Evolutionary conservation across 2,797 vertebrate species (phyloP), one percentile per base, ranked within the genome.

Genomic region (Sebastes cheni): DNA sequence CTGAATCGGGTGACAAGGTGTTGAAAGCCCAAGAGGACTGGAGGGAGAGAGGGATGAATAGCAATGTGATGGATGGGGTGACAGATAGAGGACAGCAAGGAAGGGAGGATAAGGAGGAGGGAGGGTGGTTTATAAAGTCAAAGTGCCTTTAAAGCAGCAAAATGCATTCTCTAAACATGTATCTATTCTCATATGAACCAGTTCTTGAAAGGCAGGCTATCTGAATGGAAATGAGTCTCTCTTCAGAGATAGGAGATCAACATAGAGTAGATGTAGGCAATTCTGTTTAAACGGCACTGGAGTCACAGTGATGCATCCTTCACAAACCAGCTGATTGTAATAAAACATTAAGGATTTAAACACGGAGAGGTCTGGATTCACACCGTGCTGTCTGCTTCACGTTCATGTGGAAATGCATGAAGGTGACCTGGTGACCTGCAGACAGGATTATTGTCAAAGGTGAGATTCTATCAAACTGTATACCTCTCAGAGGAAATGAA

Each of bases 1-100:
- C 22, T 16, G 42, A 74, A 83, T 68, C 27, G 71, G 67, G 82
- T 83, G 89, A 87, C 79, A 84, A 80, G 82, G 87, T 89, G 87
- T 79, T 90, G 85, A 89, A 92, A 89, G 77, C 85, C 79, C 85
- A 68, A 72, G 84, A 82, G 81, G 72, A 68, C 82, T 75, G 27
- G 56, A 64, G 72, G 80, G 77, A 86, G 69, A 73, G 74, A 84
- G 81, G 77, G 76, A 85, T 87, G 79, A 87, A 74, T 76, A 67
- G 86, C 65, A 83, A 82, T 77, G 79, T 86, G 87, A 91, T 91
- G 87, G 88, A 91, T 91, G 52, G 61, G 81, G 76, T 89, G 88
- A 92, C 90, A 89, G 83, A 89, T 84, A 92, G 88, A 91, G 89
- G 81, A 92, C 80, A 75, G 83, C 36, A 18, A 66, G 34, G 71